Evolutionary conservation across 1,140 invertebrate species (phyloP).

Genomic region (Idris sp.): DNA sequence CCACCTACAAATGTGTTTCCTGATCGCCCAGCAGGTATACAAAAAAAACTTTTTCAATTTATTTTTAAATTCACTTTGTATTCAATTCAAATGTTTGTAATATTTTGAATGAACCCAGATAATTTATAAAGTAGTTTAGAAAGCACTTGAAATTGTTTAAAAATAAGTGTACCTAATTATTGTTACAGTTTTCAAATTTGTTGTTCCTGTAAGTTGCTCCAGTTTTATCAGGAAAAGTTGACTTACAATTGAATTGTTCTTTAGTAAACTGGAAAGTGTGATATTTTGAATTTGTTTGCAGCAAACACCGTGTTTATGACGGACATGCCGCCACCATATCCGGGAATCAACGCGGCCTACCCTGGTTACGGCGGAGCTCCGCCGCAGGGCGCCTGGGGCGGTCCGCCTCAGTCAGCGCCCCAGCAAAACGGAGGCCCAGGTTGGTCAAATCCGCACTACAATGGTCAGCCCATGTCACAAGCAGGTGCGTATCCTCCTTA

Average conservation of each 20-base stretch:
- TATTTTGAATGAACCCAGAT: no score
- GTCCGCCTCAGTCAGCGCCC: constrained; percentile 17
- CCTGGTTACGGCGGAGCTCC: constrained; percentile 69
- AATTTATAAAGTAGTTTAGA: no score
- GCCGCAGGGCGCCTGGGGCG: constrained; percentile 61
- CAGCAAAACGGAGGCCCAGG: constrained; percentile 70
- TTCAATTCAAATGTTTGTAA: no score
- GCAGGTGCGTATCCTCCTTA: constrained; percentile 76
- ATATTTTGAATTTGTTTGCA: constrained; percentile 64
- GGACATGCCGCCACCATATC: constrained; percentile 96
- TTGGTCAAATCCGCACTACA: constrained; percentile 76
- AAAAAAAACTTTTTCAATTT: constrained; percentile 10
- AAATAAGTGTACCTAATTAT: no score
- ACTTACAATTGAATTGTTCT: no score
- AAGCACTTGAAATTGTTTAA: no score
- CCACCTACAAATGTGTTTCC: constrained; percentile 89
- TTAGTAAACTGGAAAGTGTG: no score
- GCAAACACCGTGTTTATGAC: constrained; percentile 93
- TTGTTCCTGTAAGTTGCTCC: constrained; percentile 11
- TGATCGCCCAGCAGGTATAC: constrained; percentile 82
- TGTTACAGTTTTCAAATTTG: constrained; percentile 29
- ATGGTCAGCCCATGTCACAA: constrained; percentile 73
- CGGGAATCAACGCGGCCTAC: constrained; percentile 84
- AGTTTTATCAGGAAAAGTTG: no score
- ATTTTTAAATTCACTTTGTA: background rate